Evolutionary conservation across 1,140 invertebrate species (phyloP), one percentile per base, ranked within the genome.

Genomic region (Monomorium pharaonis): DNA sequence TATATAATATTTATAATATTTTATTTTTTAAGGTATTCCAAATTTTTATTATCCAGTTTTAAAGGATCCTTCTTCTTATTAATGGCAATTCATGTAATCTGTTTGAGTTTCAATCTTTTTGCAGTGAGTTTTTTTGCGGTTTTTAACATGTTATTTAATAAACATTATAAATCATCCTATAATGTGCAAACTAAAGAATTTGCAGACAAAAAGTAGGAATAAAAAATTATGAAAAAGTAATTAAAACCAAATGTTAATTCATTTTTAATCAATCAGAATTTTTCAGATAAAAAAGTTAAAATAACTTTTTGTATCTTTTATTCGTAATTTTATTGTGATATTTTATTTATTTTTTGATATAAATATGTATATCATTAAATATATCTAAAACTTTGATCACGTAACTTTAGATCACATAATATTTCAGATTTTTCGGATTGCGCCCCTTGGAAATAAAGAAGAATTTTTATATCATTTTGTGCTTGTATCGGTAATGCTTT

Each of bases 21-120:
- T 27, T 69, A 24, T 0, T 51, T 5, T 75, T 2, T 42, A 80
- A 80, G 77, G 47, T 80, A 21, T 12, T 27, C 5, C 18, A 16
- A 77, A 27, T 47, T 47, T 33, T 14, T 77, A 9, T 42, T 67
- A 69, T 37, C 62, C 3, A 69, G 16, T 7, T 80, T 80, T 80
- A 47, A 51, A n/a, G 14, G 42, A 37, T 42, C 44, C 1, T n/a
- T 80, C 2, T 9, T 47, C 3, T 24, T 69, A n/a, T 9, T 51
- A 70, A 42, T 56, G 1, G 0, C 12, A 12, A 9, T 9, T 5
- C 5, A 24, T 42, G 62, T 80, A 21, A 5, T 27, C 27, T 24
- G 12, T 70, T 14, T 80, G 21, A 69, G 30, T 3, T 1, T 69
- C 33, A 80, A 69, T 69, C 16, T 70, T 27, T 69, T 42, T 54